Percentiles rank a stretch among this genome's conserved stretches.
Conservation (phyloP, 1,140 invertebrate genomes). For the Archivesica marissinica region DNA sequence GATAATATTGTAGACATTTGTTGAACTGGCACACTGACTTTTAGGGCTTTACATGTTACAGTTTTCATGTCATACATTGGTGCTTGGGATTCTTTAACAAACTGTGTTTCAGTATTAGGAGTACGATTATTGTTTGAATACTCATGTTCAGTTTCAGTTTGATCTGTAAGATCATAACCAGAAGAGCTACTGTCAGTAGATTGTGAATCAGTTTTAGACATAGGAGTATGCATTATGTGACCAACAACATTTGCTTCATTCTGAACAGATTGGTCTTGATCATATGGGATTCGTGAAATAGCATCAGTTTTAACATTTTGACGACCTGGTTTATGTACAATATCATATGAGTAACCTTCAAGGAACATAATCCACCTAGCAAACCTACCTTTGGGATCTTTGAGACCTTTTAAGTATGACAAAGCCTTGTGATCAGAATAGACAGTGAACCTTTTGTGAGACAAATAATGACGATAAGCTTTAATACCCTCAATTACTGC, state of each 20-base stretch:
- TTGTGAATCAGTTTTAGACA: background rate
- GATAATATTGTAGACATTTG: background rate
- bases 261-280: background rate
- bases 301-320: constrained; percentile 48
- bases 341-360: constrained; percentile 36
- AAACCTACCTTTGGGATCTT: constrained; percentile 47
- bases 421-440: constrained; percentile 62
- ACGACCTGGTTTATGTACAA: constrained; percentile 54
- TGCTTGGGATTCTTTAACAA: background rate
- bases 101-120: background rate
- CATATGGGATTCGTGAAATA: constrained; percentile 35
- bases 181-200: background rate
- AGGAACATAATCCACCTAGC: constrained; percentile 55
- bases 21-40: background rate
- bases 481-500: constrained; percentile 60
- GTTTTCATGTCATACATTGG: background rate
- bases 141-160: background rate
- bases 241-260: background rate
- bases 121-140: background rate
- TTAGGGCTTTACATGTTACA: background rate
- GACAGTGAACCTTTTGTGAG: constrained; percentile 50
- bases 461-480: constrained; percentile 56
- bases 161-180: background rate
- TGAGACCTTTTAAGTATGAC: constrained; percentile 42
- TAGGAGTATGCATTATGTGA: background rate